Conservation (phyloP, 2,888 invertebrate genomes). For the Apotomis turbidana region DNA sequence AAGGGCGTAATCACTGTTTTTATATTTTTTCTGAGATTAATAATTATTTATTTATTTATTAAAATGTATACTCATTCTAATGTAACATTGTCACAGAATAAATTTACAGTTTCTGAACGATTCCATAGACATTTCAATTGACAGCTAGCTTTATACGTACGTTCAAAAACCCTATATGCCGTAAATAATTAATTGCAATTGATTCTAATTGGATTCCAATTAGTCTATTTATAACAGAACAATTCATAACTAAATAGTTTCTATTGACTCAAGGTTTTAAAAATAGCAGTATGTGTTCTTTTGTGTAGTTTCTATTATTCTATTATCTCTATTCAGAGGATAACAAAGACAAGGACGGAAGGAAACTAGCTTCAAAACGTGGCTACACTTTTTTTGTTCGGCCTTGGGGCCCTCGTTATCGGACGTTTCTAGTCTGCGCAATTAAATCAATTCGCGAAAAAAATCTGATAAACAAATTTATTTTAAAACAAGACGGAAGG, state of each 20-base stretch:
- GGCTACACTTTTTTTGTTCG: conserved; percentile 36
- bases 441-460: conserved; percentile 51
- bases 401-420: conserved; percentile 49
- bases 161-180: conserved; percentile 22
- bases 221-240: conserved; percentile 3
- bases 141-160: neutral
- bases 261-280: neutral
- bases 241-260: conserved; percentile 6
- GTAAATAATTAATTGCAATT: conserved; percentile 26
- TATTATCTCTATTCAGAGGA: neutral
- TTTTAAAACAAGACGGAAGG: conserved; percentile 60
- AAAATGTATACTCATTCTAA: too few species aligned
- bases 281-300: neutral
- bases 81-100: neutral
- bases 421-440: conserved; percentile 49
- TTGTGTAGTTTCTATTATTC: neutral
- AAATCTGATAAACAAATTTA: conserved; percentile 67
- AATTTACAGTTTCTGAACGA: conserved; percentile 4
- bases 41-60: too few species aligned
- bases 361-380: conserved; percentile 21
- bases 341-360: neutral
- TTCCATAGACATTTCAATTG: neutral
- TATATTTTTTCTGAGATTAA: too few species aligned
- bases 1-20: too few species aligned
- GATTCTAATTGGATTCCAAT: conserved; percentile 10